phyloP scores from a whole-genome alignment of 2,797 vertebrate genomes.

The Karalla daura region DNA sequence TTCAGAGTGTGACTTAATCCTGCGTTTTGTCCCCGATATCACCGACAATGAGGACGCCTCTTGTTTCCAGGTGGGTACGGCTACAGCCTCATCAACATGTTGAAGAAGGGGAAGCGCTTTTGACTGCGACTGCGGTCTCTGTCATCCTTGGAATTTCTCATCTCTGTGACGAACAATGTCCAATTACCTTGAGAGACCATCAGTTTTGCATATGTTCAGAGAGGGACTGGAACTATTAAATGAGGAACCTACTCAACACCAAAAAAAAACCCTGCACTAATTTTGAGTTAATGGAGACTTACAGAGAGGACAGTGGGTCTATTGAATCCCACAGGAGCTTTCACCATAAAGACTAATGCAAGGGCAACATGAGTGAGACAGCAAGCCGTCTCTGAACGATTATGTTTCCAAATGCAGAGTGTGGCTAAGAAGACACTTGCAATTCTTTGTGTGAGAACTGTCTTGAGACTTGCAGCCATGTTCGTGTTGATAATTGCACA shows the following conservation, averaged over 20 bases:
- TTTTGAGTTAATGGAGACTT: constrained; percentile 23
- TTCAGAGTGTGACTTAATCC: not conserved
- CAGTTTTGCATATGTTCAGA: constrained; percentile 65
- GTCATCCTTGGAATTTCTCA: constrained; percentile 37
- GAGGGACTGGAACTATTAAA: constrained; percentile 9
- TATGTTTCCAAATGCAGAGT: not conserved
- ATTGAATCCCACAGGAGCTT: constrained; percentile 25
- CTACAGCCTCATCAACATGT: constrained; percentile 35
- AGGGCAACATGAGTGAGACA: not conserved
- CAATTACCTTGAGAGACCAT: constrained; percentile 68
- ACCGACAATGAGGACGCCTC: not conserved
- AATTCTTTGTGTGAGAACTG: constrained; percentile 21
- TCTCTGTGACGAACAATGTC: constrained; percentile 39
- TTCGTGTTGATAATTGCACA: constrained; percentile 12
- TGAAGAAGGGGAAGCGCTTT: constrained; percentile 8
- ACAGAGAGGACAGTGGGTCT: constrained; percentile 23
- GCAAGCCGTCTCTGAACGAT: not conserved
- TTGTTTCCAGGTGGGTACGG: constrained; percentile 1
- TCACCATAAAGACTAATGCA: not conserved
- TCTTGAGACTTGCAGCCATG: constrained; percentile 3
- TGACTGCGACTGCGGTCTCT: not conserved
- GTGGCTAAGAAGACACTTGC: constrained; percentile 26
- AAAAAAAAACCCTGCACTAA: constrained; percentile 9
- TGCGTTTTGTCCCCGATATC: not conserved
- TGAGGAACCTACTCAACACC: constrained; percentile 25